Conservation (phyloP, 2,797 vertebrate genomes). For the Lithobates sylvaticus region DNA sequence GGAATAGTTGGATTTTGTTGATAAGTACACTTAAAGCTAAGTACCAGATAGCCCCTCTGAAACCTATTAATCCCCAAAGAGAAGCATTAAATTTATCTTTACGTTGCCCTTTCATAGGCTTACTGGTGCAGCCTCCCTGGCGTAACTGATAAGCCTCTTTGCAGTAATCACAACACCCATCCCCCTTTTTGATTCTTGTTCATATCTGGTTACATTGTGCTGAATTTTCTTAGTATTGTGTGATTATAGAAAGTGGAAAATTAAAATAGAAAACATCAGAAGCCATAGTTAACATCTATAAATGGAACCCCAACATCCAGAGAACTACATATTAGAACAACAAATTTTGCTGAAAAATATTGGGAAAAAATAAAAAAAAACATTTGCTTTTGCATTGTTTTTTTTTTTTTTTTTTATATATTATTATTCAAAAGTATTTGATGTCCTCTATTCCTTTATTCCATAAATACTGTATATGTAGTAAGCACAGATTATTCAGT, state of each 20-base stretch:
- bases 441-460: neutral
- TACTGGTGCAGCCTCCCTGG: slow-evolving; percentile 29
- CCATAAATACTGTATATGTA: neutral
- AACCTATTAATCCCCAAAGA: slow-evolving; percentile 47
- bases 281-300: neutral
- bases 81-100: slow-evolving; percentile 50
- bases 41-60: slow-evolving; percentile 25
- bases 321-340: neutral
- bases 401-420: neutral
- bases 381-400: too few species aligned
- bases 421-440: neutral
- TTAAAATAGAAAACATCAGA: neutral
- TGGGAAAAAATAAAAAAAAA: too few species aligned
- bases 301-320: neutral
- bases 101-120: slow-evolving; percentile 30
- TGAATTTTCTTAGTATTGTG: neutral
- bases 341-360: neutral
- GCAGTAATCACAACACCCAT: slow-evolving; percentile 25
- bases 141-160: slow-evolving; percentile 37
- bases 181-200: neutral
- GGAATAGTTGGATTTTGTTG: slow-evolving; percentile 26
- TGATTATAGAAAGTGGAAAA: slow-evolving; percentile 4
- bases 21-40: slow-evolving; percentile 42
- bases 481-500: neutral
- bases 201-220: neutral